phyloP scores from a whole-genome alignment of 2,888 invertebrate species.

The Lomographa bimaculata region DNA sequence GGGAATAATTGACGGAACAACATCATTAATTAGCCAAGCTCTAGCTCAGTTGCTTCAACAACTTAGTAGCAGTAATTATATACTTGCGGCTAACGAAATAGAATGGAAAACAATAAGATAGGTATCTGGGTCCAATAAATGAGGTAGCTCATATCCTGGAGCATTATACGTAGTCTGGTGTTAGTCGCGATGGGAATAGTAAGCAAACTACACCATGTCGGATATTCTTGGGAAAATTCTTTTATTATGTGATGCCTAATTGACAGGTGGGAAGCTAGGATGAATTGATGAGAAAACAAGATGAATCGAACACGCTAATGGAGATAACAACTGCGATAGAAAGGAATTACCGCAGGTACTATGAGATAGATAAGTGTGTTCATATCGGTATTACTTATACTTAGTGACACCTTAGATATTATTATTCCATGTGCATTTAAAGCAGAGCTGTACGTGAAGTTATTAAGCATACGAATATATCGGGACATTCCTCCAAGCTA shows the following conservation, averaged over 20 bases:
- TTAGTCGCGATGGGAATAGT: slow-evolving; percentile 60
- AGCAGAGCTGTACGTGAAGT: no score
- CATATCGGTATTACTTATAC: no score
- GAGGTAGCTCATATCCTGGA: slow-evolving; percentile 45
- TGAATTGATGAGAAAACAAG: slow-evolving; percentile 59
- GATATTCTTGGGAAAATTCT: slow-evolving; percentile 67
- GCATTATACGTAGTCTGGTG: slow-evolving; percentile 52
- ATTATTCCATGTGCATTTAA: no score
- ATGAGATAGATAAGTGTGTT: slow-evolving; percentile 5
- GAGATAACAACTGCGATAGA: slow-evolving; percentile 34
- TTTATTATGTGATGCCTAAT: slow-evolving; percentile 64
- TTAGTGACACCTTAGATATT: no score
- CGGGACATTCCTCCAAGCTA: no score
- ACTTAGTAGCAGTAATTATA: slow-evolving; percentile 11
- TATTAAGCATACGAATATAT: no score
- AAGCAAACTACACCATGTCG: slow-evolving; percentile 42
- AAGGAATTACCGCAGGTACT: slow-evolving; percentile 23
- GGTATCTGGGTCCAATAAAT: slow-evolving; percentile 49
- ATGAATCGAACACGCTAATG: slow-evolving; percentile 52
- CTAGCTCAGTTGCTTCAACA: slow-evolving; percentile 18
- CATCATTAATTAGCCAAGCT: slow-evolving; percentile 17
- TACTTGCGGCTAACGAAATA: slow-evolving; percentile 9
- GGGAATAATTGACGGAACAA: slow-evolving; percentile 12
- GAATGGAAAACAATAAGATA: slow-evolving; percentile 51
- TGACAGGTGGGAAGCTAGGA: slow-evolving; percentile 53